Evolutionary conservation across 2,888 invertebrate species (phyloP).

Genomic region (Drepana falcataria): DNA sequence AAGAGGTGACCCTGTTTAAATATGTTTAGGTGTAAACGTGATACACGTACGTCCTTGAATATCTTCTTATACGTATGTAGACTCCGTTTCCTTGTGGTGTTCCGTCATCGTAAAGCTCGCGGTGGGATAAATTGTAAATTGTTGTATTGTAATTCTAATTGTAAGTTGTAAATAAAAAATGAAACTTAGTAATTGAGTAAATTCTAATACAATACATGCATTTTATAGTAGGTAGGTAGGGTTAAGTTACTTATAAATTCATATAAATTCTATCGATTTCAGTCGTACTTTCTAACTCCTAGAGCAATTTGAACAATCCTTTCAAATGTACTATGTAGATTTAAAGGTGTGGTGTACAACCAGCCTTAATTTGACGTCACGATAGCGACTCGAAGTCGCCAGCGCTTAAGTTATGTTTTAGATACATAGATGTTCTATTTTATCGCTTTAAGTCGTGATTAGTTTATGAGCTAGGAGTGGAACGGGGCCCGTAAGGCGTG

Average conservation of each 20-base stretch:
- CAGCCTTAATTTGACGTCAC: neutral
- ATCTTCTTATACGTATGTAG: no score
- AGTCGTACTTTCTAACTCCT: neutral
- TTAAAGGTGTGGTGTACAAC: neutral
- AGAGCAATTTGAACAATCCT: neutral
- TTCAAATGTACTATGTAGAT: neutral
- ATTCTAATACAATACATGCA: neutral
- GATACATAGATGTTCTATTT: conserved; percentile 22
- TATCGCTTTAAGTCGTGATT: conserved; percentile 31
- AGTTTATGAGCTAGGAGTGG: conserved; percentile 51
- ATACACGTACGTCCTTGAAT: no score
- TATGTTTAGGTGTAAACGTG: no score
- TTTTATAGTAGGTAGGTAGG: neutral
- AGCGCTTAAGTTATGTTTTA: conserved; percentile 5
- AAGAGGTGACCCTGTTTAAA: no score
- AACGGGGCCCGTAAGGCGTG: conserved; percentile 45
- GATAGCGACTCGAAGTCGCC: conserved; percentile 4
- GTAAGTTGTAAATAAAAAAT: no score
- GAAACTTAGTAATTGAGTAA: no score
- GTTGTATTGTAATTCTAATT: no score
- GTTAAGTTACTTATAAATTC: neutral
- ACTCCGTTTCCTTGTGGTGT: no score
- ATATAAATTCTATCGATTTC: neutral
- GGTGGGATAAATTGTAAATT: no score
- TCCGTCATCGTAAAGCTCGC: no score